Percentiles rank a stretch among this genome's conserved stretches.
These are phyloP conservation scores for Philantomba maxwellii DNA, from an alignment of 2,113 vertebrate species.

Conservation along the genomic window DNA sequence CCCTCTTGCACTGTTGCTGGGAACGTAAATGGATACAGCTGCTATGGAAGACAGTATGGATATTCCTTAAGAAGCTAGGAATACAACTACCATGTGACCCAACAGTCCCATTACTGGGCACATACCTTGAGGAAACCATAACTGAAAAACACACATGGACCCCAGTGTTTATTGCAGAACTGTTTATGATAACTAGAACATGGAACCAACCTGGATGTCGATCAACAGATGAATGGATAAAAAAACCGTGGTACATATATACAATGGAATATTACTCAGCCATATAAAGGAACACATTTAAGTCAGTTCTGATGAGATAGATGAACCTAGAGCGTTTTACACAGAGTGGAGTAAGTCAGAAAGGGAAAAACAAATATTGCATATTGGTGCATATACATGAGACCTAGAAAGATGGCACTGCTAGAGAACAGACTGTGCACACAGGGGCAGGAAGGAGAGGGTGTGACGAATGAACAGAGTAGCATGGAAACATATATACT, in stretches of 20 bases:
- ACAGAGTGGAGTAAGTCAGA: background rate
- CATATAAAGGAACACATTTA: background rate
- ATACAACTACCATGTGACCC: background rate
- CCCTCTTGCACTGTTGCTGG: background rate
- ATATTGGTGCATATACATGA: background rate
- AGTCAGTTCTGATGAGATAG: background rate
- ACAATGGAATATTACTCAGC: background rate
- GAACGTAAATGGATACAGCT: background rate
- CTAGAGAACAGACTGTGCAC: too few species aligned
- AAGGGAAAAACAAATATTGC: background rate
- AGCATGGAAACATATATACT: background rate
- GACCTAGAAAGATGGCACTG: background rate
- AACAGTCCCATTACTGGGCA: background rate
- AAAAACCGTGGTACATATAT: background rate
- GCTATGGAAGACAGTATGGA: background rate
- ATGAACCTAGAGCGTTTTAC: background rate
- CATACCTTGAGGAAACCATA: background rate
- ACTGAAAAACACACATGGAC: background rate
- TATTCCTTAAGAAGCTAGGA: background rate
- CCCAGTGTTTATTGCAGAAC: background rate
- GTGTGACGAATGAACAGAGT: accelerated
- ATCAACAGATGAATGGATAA: background rate
- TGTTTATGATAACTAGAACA: background rate
- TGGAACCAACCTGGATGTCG: background rate
- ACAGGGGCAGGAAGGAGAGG: background rate